Evolutionary conservation across 2,797 vertebrate genomes (phyloP), one percentile per base, ranked within the genome.

Genomic region (Vultur gryphus): DNA sequence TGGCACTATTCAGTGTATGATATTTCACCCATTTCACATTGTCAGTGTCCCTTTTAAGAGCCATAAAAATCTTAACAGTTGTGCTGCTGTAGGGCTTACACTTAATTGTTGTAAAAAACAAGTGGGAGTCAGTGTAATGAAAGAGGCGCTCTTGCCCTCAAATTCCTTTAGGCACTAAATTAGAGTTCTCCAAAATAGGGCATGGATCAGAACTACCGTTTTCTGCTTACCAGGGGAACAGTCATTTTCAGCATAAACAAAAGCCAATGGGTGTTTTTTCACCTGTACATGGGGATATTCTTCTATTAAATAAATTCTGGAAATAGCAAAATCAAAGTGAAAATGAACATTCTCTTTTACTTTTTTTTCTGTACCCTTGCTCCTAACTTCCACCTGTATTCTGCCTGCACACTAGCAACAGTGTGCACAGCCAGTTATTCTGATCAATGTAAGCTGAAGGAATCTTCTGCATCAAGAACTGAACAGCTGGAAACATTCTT

Each of bases 101-200:
- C 69, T 91, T 95, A 94, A 93, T 86, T 96, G 92, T 87, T 93
- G 69, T 84, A 91, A 92, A 95, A 96, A 96, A 90, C 87, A 96
- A 96, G 85, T 94, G 87, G 92, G 92, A 95, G 72, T 81, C 71
- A 69, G 67, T 37, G 91, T 75, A 93, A 95, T 89, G 87, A 88
- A 95, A 92, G 79, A 95, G 61, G 82, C 90, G 61, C 72, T 93
- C 72, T 76, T 86, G 89, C 79, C 89, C 80, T 96, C 81, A 84
- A 58, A 91, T 46, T 92, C 79, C 76, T 96, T 93, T 58, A 95
- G 91, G 84, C 84, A 84, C 65, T 81, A 91, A 89, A 94, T 78
- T 43, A 78, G 65, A 89, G 58, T 71, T 81, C 92, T 84, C 62
- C 69, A 85, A 95, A 96, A 95, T 24, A 96, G 79, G 84, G 52